Evolutionary conservation across 2,888 invertebrate species (phyloP).

Genomic region (Odontothrips loti): DNA sequence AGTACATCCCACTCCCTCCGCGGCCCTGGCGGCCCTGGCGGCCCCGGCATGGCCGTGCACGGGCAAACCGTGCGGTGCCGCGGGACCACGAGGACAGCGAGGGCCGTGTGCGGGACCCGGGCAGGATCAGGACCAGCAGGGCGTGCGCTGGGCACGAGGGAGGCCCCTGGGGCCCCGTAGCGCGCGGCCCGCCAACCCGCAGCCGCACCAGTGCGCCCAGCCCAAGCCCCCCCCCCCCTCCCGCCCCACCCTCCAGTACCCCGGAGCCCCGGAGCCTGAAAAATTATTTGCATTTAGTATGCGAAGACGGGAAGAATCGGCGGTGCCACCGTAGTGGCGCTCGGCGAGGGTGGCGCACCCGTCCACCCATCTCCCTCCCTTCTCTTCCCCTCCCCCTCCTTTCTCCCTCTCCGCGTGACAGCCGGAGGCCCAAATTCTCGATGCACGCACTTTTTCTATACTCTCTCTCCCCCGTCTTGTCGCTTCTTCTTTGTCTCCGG

Average conservation of each 20-base stretch:
- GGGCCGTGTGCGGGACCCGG: too few relatives aligned
- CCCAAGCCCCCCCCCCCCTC: background rate
- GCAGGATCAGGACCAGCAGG: background rate
- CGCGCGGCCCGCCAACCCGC: background rate
- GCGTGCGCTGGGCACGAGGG: background rate
- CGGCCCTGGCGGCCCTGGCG: too few relatives aligned
- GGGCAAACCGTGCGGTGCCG: too few relatives aligned
- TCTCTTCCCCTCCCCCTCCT: too few relatives aligned
- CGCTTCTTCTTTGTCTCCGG: background rate
- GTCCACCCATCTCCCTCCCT: too few relatives aligned
- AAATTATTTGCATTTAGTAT: conserved; percentile 1
- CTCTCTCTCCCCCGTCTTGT: background rate
- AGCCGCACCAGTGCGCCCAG: background rate
- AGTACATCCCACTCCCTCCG: too few relatives aligned
- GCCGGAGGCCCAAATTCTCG: background rate
- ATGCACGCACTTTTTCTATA: background rate
- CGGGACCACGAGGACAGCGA: too few relatives aligned
- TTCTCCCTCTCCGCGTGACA: background rate
- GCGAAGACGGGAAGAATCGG: background rate
- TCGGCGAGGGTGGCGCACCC: too few relatives aligned
- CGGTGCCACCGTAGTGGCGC: too few relatives aligned
- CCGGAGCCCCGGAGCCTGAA: background rate
- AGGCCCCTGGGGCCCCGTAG: background rate
- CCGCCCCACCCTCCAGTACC: too few relatives aligned
- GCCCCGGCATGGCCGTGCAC: too few relatives aligned